phyloP scores from a whole-genome alignment of 2,113 vertebrate genomes.

The Aramus guarauna region DNA sequence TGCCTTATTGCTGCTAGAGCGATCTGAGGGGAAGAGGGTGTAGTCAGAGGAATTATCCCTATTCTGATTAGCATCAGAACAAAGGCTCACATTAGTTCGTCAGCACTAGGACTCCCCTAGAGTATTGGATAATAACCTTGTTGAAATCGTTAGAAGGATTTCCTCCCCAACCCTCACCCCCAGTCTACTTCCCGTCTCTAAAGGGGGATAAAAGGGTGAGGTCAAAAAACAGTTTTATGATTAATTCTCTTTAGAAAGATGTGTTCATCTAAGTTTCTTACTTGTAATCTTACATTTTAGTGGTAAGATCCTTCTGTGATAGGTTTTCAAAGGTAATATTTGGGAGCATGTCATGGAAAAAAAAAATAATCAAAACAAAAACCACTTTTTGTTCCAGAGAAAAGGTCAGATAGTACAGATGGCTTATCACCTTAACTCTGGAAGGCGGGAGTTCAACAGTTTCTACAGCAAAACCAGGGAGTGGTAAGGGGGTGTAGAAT shows the following conservation, averaged over 20 bases:
- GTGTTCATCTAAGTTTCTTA: background rate
- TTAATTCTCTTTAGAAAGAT: background rate
- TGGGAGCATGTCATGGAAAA: background rate
- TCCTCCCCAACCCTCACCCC: background rate
- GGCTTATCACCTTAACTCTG: background rate
- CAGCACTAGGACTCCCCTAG: background rate
- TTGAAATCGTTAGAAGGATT: conserved; percentile 4
- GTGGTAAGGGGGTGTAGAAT: background rate
- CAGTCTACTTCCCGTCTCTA: background rate
- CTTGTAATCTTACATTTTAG: too few species aligned
- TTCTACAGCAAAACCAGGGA: background rate
- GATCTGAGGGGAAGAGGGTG: background rate
- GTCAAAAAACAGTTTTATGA: background rate
- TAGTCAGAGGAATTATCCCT: background rate
- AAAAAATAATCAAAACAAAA: background rate
- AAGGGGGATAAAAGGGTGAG: background rate
- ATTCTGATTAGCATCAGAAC: conserved; percentile 25
- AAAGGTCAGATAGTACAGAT: background rate
- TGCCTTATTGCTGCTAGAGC: background rate
- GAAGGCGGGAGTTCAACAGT: background rate
- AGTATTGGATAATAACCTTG: conserved; percentile 5
- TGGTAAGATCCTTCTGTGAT: background rate
- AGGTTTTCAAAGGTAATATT: background rate
- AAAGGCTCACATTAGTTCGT: background rate
- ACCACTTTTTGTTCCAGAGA: background rate